Percentiles rank a stretch among this genome's conserved stretches.
Conservation (phyloP, 2,797 vertebrate genomes). For the Takifugu ocellatus region DNA sequence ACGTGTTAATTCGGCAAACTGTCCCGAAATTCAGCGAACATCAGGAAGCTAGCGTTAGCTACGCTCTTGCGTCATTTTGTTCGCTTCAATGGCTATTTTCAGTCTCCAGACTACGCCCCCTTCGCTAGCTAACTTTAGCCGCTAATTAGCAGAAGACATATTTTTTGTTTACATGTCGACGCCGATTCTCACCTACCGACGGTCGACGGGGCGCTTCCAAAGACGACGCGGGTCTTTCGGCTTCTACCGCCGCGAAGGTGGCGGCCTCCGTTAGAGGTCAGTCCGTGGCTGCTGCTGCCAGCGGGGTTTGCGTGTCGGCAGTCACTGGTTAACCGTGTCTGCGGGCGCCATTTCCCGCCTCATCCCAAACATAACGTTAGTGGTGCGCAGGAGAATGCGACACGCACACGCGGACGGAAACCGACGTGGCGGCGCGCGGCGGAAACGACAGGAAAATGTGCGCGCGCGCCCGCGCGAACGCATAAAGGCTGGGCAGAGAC, state of each 20-base stretch:
- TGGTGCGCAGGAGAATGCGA: conserved; percentile 70
- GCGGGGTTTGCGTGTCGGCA: neutral
- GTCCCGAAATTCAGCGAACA: too few relatives aligned
- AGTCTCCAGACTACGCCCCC: conserved; percentile 71
- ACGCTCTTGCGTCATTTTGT: conserved; percentile 37
- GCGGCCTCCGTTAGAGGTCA: neutral
- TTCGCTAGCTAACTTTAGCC: conserved; percentile 53
- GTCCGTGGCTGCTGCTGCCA: neutral
- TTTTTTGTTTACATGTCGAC: conserved; percentile 62
- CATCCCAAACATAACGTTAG: conserved; percentile 79
- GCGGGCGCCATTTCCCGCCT: conserved; percentile 99
- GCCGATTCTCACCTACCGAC: conserved; percentile 49
- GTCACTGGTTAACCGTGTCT: conserved; percentile 77
- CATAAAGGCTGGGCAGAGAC: too few relatives aligned
- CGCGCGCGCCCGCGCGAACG: conserved; percentile 1
- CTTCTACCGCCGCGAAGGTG: conserved; percentile 43
- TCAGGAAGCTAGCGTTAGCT: neutral
- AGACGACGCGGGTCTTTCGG: conserved; percentile 47
- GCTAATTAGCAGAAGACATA: conserved; percentile 41
- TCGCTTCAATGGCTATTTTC: conserved; percentile 42
- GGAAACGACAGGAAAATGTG: conserved; percentile 9
- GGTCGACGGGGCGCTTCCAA: conserved; percentile 40
- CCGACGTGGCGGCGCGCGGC: conserved; percentile 55
- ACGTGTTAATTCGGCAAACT: neutral
- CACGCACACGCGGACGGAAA: conserved; percentile 42